Conservation (phyloP, 2,888 invertebrate species). For the Dasysyrphus tricinctus region DNA sequence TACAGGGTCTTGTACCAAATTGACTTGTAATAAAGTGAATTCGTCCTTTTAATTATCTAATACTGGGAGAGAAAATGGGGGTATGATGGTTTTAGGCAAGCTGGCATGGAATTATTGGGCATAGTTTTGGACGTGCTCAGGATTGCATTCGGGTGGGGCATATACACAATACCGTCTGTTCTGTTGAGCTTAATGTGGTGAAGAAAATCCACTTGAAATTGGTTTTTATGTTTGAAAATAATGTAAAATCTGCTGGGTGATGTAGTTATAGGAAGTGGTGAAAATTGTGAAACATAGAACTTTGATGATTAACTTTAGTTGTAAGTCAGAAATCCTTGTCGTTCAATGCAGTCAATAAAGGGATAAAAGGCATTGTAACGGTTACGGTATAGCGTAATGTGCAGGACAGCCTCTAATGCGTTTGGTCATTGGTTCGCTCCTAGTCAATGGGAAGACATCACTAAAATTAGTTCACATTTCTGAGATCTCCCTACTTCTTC, state of each 20-base stretch:
- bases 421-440: too few relatives aligned
- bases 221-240: conserved; percentile 55
- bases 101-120: conserved; percentile 64
- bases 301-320: neutral
- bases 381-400: too few relatives aligned
- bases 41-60: conserved; percentile 73
- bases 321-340: neutral
- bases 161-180: conserved; percentile 38
- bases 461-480: too few relatives aligned
- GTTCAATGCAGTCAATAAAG: too few relatives aligned
- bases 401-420: too few relatives aligned
- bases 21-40: conserved; percentile 72
- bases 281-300: neutral
- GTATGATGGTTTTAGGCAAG: conserved; percentile 36
- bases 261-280: neutral
- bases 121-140: conserved; percentile 45
- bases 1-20: conserved; percentile 22
- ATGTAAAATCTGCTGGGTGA: neutral
- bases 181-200: conserved; percentile 72
- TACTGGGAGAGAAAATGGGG: conserved; percentile 33
- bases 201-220: conserved; percentile 72
- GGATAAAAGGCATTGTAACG: too few relatives aligned
- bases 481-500: too few relatives aligned
- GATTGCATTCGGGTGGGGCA: neutral
- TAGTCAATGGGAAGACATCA: too few relatives aligned